These are phyloP conservation scores for Apamea monoglypha DNA, from an alignment of 2,888 invertebrate species.

Conservation along the genomic window DNA sequence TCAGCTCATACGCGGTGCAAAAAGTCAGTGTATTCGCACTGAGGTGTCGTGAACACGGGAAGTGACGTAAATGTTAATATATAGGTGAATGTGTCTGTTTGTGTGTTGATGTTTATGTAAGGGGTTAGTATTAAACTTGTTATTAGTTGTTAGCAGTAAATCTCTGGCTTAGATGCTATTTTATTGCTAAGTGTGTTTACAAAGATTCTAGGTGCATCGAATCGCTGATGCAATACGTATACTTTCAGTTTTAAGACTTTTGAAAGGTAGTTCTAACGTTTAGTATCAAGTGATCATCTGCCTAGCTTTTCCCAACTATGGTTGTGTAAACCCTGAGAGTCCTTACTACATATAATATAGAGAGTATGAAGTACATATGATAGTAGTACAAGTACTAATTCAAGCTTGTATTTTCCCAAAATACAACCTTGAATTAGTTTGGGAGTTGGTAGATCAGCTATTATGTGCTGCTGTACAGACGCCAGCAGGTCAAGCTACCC, in stretches of 20 bases:
- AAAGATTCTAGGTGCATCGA: background rate
- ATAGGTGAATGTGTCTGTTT: constrained; percentile 30
- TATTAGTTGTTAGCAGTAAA: background rate
- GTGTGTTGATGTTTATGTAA: constrained; percentile 31
- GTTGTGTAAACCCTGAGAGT: background rate
- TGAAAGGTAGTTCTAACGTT: background rate
- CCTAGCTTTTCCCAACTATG: too few species aligned
- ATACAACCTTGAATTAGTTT: too few species aligned
- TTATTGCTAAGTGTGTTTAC: background rate
- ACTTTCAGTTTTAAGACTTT: background rate
- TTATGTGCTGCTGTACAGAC: too few species aligned
- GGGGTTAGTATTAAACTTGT: background rate
- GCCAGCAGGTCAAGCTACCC: too few species aligned
- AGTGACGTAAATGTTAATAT: constrained; percentile 48
- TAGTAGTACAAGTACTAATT: too few species aligned
- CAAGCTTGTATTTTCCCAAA: too few species aligned
- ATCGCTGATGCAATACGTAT: background rate
- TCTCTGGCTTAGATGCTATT: background rate
- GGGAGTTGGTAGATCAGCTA: too few species aligned
- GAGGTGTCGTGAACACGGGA: constrained; percentile 38
- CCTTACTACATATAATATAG: too few species aligned
- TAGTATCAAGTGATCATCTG: background rate
- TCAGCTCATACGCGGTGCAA: constrained; percentile 35
- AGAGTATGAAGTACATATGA: too few species aligned
- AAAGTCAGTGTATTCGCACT: constrained; percentile 46